Percentiles rank a stretch among this genome's conserved stretches.
Evolutionary conservation across 2,797 vertebrate species (phyloP).

Genomic region (Sebastes nivosus): DNA sequence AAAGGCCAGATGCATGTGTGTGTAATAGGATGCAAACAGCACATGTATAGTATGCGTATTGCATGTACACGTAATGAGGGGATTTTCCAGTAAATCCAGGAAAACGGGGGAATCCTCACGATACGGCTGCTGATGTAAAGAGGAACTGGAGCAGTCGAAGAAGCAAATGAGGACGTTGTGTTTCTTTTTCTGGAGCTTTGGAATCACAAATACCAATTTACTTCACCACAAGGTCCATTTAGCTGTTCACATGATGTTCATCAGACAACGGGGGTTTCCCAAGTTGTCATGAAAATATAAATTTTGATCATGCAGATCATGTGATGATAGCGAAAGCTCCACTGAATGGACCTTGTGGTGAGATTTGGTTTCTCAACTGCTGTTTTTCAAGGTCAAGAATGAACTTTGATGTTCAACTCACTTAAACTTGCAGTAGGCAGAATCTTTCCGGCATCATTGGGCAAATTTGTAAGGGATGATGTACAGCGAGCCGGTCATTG

Average conservation of each 20-base stretch:
- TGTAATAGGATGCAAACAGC: neutral
- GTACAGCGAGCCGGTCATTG: too few relatives aligned
- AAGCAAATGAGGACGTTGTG: slow-evolving; percentile 14
- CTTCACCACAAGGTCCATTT: neutral
- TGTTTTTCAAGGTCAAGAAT: neutral
- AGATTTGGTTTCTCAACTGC: neutral
- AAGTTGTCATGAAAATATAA: neutral
- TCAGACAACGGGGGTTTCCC: neutral
- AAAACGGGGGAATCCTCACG: slow-evolving; percentile 56
- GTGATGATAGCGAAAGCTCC: neutral
- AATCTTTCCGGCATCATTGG: too few relatives aligned
- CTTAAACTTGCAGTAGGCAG: neutral
- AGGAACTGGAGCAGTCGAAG: neutral
- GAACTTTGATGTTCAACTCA: neutral
- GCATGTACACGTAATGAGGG: slow-evolving; percentile 1
- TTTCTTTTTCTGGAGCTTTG: neutral
- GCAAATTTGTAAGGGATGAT: too few relatives aligned
- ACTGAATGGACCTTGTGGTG: neutral
- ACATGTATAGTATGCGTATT: neutral
- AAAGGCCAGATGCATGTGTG: slow-evolving; percentile 26
- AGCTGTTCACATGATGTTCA: neutral
- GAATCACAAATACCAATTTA: neutral
- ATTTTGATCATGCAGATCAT: neutral
- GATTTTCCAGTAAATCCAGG: slow-evolving; percentile 63
- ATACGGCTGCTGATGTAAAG: slow-evolving; percentile 31